A percentile compares a stretch with the other conserved stretches of the same genome.
Conservation (phyloP, 2,113 vertebrate genomes). For the Leucopsar rothschildi region DNA sequence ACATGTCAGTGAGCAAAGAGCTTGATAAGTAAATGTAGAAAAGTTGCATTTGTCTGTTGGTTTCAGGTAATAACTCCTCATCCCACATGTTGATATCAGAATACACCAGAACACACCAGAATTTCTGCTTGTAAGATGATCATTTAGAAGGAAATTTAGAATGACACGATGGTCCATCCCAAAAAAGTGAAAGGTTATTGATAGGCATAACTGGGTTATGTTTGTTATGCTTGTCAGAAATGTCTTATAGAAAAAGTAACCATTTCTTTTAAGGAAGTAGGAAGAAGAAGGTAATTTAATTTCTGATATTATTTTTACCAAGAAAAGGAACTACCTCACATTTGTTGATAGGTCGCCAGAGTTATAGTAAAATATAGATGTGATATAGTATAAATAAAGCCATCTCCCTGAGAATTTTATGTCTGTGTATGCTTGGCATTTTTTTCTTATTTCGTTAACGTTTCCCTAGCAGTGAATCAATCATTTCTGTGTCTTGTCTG, state of each 20-base stretch:
- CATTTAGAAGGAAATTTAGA: not conserved
- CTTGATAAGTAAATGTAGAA: not conserved
- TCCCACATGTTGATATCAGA: accelerated
- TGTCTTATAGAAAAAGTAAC: not conserved
- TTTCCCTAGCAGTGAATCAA: not conserved
- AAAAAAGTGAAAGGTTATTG: not conserved
- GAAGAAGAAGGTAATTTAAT: not conserved
- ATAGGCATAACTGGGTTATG: not conserved
- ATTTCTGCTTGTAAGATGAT: not conserved
- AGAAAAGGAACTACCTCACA: not conserved
- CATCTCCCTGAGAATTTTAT: not conserved
- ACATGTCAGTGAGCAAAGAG: not conserved
- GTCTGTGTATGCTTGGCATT: not conserved
- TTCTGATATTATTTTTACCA: not conserved
- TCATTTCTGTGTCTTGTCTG: not conserved
- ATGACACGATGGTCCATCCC: not conserved
- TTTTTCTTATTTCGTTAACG: not conserved
- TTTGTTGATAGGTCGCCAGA: not conserved
- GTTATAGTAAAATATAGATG: not conserved
- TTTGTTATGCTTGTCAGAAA: not conserved
- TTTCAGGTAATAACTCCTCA: not conserved
- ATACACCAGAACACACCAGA: not conserved
- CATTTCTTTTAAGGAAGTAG: not conserved
- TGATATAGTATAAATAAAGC: not conserved
- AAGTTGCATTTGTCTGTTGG: not conserved